phyloP scores from a whole-genome alignment of 2,888 invertebrate genomes.

The Aplocera efformata region DNA sequence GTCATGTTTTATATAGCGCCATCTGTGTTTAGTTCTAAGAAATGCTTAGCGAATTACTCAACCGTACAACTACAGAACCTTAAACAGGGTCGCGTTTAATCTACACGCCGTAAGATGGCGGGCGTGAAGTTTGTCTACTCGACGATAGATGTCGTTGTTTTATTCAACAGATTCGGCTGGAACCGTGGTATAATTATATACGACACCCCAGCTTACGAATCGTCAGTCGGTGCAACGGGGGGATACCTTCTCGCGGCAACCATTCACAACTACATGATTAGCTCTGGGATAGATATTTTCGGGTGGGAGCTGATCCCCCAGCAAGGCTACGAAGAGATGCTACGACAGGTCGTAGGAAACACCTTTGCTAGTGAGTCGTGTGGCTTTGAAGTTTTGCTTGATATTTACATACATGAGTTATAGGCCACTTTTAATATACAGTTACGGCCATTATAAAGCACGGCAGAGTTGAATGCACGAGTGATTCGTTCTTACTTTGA shows the following conservation, averaged over 20 bases:
- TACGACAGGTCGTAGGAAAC: constrained; percentile 71
- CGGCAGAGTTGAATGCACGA: no score
- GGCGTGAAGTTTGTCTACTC: constrained; percentile 28
- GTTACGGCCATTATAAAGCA: no score
- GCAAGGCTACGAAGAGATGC: constrained; percentile 71
- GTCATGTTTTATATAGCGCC: constrained; percentile 41
- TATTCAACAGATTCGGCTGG: constrained; percentile 84
- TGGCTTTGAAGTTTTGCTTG: constrained; percentile 23
- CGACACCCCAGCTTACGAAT: constrained; percentile 85
- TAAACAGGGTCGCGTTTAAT: no score
- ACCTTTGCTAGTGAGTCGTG: constrained; percentile 77
- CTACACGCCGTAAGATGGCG: constrained; percentile 33
- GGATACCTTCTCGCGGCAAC: constrained; percentile 89
- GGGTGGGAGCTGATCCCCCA: constrained; percentile 57
- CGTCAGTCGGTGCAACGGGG: constrained; percentile 84
- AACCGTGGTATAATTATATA: constrained; percentile 86
- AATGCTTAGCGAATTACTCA: not conserved
- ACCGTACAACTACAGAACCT: not conserved
- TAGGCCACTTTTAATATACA: no score
- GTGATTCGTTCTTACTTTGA: no score
- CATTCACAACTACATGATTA: constrained; percentile 81
- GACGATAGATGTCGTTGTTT: constrained; percentile 44
- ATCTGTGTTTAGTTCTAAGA: no score
- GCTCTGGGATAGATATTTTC: constrained; percentile 45
- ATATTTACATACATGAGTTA: no score